Evolutionary conservation across 2,797 vertebrate genomes (phyloP).

Genomic region (Betta splendens): DNA sequence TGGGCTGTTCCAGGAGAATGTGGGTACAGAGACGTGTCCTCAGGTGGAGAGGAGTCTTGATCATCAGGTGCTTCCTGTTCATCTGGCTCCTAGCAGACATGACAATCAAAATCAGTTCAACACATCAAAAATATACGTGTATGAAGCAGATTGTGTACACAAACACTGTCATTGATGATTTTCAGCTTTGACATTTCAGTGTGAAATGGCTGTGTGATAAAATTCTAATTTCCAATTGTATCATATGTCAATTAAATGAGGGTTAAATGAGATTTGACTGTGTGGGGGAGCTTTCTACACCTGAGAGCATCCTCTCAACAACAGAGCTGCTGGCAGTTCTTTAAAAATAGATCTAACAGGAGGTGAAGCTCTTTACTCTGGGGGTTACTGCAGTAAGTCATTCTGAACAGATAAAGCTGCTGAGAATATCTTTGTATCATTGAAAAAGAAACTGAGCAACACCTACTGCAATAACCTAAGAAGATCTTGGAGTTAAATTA

Average conservation of each 20-base stretch:
- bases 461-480: neutral
- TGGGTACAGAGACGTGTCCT: constrained; percentile 96
- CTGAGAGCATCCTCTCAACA: constrained; percentile 28
- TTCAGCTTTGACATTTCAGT: constrained; percentile 29
- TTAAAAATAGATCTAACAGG: constrained; percentile 9
- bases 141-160: constrained; percentile 19
- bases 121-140: neutral
- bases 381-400: neutral
- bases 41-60: constrained; percentile 97
- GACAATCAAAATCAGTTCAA: constrained; percentile 21
- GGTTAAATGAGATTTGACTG: constrained; percentile 29
- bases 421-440: neutral
- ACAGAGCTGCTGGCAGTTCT: constrained; percentile 18
- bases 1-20: constrained; percentile 94
- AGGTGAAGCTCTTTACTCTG: constrained; percentile 7
- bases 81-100: constrained; percentile 90
- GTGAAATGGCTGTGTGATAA: constrained; percentile 22
- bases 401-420: neutral
- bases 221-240: constrained; percentile 31
- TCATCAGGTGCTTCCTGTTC: constrained; percentile 98
- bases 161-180: constrained; percentile 21
- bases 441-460: neutral
- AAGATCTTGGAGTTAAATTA: neutral
- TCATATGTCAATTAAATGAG: constrained; percentile 25
- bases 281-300: constrained; percentile 47